These are phyloP conservation scores for Acrocyrtus sp. DNA, from an alignment of 2,888 invertebrate genomes.

Conservation along the genomic window DNA sequence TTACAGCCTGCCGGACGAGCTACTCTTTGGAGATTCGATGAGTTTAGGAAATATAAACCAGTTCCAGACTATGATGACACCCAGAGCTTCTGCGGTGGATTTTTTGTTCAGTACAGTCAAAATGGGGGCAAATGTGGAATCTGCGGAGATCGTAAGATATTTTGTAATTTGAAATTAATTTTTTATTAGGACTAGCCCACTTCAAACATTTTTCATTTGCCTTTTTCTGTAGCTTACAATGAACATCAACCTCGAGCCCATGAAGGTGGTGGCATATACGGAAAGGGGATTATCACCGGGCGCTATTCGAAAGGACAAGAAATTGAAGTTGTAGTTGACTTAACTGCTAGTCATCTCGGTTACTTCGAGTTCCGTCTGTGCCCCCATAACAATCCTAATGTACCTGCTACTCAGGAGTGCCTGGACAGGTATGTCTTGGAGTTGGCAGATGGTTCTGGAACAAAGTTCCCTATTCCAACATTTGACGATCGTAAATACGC, in stretches of 20 bases:
- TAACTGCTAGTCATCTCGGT: constrained; percentile 58
- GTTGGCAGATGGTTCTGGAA: constrained; percentile 63
- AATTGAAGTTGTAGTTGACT: constrained; percentile 48
- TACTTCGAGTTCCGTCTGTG: constrained; percentile 66
- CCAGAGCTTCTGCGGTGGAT: constrained; percentile 54
- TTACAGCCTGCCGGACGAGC: constrained; percentile 51
- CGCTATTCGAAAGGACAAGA: constrained; percentile 63
- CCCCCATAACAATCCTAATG: constrained; percentile 64
- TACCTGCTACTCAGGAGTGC: constrained; percentile 64
- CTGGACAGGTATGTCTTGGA: constrained; percentile 64
- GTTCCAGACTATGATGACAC: constrained; percentile 52
- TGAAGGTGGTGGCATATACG: constrained; percentile 65
- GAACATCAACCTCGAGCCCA: constrained; percentile 60
- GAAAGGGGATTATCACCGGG: constrained; percentile 63
- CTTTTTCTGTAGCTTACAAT: constrained; percentile 14
- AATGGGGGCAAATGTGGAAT: constrained; percentile 67
- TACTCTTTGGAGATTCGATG: constrained; percentile 48
- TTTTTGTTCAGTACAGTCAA: constrained; percentile 33
- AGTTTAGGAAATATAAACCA: constrained; percentile 45
- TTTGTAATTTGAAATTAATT: too few species aligned
- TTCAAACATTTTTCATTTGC: too few species aligned
- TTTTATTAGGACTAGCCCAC: too few species aligned
- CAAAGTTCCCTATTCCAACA: constrained; percentile 40
- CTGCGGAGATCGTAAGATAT: constrained; percentile 68
- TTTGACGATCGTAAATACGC: not conserved